Evolutionary conservation across 2,888 invertebrate species (phyloP).

Genomic region (Marronus borbonicus): DNA sequence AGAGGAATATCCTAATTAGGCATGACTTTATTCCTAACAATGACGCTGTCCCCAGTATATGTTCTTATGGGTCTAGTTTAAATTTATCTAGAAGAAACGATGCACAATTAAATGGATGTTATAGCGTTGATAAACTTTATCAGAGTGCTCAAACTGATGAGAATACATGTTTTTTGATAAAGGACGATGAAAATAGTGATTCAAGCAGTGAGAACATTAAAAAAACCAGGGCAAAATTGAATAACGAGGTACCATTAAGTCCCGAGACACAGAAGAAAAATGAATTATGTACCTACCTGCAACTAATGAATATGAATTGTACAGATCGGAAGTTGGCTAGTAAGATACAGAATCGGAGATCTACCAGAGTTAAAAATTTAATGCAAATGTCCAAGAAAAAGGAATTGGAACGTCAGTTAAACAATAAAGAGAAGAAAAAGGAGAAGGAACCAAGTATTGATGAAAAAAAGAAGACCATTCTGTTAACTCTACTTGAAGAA

Average conservation of each 20-base stretch:
- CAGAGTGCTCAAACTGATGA: not conserved
- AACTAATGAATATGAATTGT: slow-evolving; percentile 66
- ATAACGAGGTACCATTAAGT: slow-evolving; percentile 58
- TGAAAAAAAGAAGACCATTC: not conserved
- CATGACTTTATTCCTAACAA: slow-evolving; percentile 41
- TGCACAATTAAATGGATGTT: not conserved
- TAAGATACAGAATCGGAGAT: slow-evolving; percentile 64
- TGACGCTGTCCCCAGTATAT: not conserved
- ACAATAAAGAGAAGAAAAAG: slow-evolving; percentile 45
- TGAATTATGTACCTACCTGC: slow-evolving; percentile 67
- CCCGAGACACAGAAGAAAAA: slow-evolving; percentile 66
- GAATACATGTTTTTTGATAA: not conserved
- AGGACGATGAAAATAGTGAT: slow-evolving; percentile 17
- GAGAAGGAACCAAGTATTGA: slow-evolving; percentile 11
- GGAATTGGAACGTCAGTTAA: slow-evolving; percentile 54
- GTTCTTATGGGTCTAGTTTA: slow-evolving; percentile 13
- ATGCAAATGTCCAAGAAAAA: slow-evolving; percentile 59
- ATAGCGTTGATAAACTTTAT: not conserved
- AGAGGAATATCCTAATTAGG: slow-evolving; percentile 39
- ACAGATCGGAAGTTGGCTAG: slow-evolving; percentile 62
- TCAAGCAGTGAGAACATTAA: not conserved
- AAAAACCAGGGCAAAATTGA: slow-evolving; percentile 14
- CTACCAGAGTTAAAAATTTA: slow-evolving; percentile 65
- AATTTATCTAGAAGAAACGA: not conserved
- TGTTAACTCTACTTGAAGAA: slow-evolving; percentile 32